phyloP scores from a whole-genome alignment of 2,888 invertebrate genomes.

The Horisme vitalbata region DNA sequence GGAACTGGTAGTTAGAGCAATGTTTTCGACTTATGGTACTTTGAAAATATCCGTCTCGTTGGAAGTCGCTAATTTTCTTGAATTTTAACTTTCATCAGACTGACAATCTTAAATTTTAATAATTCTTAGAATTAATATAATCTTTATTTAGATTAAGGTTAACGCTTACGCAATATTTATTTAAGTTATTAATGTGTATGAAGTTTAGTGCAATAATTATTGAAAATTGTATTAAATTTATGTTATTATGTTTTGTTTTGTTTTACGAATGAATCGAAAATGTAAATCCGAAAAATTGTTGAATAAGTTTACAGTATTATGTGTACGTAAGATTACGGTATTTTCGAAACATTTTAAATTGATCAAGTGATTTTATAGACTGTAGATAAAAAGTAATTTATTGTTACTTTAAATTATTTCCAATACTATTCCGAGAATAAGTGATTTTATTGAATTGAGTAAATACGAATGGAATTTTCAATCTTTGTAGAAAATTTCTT shows the following conservation, averaged over 20 bases:
- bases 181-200: constrained; percentile 75
- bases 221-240: constrained; percentile 77
- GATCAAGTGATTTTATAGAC: constrained; percentile 70
- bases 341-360: constrained; percentile 54
- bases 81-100: constrained; percentile 71
- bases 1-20: constrained; percentile 60
- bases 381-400: constrained; percentile 75
- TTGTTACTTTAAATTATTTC: constrained; percentile 79
- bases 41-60: constrained; percentile 51
- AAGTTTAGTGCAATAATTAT: constrained; percentile 81
- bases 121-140: constrained; percentile 67
- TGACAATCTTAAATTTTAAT: constrained; percentile 74
- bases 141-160: constrained; percentile 68
- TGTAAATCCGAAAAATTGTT: constrained; percentile 60
- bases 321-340: constrained; percentile 62
- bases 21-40: constrained; percentile 57
- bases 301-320: constrained; percentile 78
- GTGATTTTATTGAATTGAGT: constrained; percentile 48
- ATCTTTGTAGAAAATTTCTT: constrained; percentile 50
- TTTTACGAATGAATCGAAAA: constrained; percentile 57
- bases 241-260: constrained; percentile 74
- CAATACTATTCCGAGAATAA: constrained; percentile 70
- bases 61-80: constrained; percentile 54
- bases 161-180: constrained; percentile 81
- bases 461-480: constrained; percentile 53